Evolutionary conservation across 2,888 invertebrate species (phyloP).

Genomic region (Caenorhabditis sp.): DNA sequence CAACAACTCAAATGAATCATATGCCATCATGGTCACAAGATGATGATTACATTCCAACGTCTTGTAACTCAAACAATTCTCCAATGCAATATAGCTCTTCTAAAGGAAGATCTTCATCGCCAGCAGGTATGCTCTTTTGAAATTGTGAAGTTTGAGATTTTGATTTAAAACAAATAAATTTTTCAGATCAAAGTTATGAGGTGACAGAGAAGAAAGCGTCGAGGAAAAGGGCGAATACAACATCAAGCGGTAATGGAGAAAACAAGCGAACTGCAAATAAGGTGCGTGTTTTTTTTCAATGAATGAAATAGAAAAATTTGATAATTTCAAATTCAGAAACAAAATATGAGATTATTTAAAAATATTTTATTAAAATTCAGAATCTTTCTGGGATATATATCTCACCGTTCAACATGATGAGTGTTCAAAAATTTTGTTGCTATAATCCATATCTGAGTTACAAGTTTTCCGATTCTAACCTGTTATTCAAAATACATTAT

Average conservation of each 20-base stretch:
- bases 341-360: too few relatives aligned
- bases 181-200: not conserved
- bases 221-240: conserved; percentile 42
- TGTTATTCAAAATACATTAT: not conserved
- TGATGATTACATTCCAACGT: conserved; percentile 3
- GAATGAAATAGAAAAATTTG: too few relatives aligned
- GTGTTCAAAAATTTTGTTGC: too few relatives aligned
- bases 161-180: not conserved
- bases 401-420: too few relatives aligned
- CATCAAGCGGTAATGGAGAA: conserved; percentile 41
- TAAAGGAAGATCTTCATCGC: conserved; percentile 8
- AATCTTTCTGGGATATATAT: too few relatives aligned
- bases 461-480: too few relatives aligned
- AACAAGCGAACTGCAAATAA: conserved; percentile 48
- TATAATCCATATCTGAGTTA: too few relatives aligned
- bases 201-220: conserved; percentile 13
- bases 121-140: not conserved
- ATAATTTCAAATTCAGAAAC: too few relatives aligned
- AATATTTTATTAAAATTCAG: too few relatives aligned
- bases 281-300: conserved; percentile 15
- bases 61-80: not conserved
- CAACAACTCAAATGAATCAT: not conserved
- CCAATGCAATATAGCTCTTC: not conserved
- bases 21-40: not conserved
- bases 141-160: too few relatives aligned